Evolutionary conservation across 2,888 invertebrate species (phyloP).

Genomic region (Trimorus sp.): DNA sequence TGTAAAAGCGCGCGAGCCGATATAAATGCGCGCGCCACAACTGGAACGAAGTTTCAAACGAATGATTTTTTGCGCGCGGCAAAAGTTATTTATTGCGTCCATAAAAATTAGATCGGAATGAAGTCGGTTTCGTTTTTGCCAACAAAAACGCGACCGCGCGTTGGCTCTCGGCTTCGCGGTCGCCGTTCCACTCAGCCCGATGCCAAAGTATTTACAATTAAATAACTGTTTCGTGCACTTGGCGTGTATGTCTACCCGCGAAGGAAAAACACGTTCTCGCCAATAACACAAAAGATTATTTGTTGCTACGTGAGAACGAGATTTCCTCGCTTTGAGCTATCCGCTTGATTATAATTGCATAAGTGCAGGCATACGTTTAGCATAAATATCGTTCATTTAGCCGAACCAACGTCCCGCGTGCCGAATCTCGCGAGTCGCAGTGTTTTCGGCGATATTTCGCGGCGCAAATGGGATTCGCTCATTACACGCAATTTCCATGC

Average conservation of each 20-base stretch:
- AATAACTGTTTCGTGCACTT: constrained; percentile 15
- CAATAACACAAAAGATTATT: constrained; percentile 41
- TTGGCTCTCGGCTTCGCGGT: no score
- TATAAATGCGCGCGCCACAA: background rate
- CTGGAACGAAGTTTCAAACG: constrained; percentile 35
- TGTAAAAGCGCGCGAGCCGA: constrained; percentile 23
- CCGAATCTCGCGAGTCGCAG: no score
- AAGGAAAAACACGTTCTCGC: constrained; percentile 26
- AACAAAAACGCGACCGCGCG: background rate
- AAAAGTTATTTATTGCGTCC: constrained; percentile 40
- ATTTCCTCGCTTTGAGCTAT: constrained; percentile 38
- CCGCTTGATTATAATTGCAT: constrained; percentile 41
- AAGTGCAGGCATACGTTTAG: constrained; percentile 31
- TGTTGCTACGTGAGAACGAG: constrained; percentile 51
- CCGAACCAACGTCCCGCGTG: background rate
- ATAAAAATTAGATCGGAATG: constrained; percentile 38
- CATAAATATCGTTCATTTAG: constrained; percentile 37
- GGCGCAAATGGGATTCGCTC: constrained; percentile 26
- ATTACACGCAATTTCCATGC: constrained; percentile 50
- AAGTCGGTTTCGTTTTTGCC: constrained; percentile 20
- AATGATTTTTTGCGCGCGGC: constrained; percentile 26
- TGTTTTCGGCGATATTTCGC: background rate
- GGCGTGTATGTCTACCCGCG: background rate
- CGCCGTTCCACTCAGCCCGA: no score
- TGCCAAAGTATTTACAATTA: background rate